These are phyloP conservation scores for Bombus confusus DNA, from an alignment of 1,140 invertebrate genomes.

Conservation along the genomic window DNA sequence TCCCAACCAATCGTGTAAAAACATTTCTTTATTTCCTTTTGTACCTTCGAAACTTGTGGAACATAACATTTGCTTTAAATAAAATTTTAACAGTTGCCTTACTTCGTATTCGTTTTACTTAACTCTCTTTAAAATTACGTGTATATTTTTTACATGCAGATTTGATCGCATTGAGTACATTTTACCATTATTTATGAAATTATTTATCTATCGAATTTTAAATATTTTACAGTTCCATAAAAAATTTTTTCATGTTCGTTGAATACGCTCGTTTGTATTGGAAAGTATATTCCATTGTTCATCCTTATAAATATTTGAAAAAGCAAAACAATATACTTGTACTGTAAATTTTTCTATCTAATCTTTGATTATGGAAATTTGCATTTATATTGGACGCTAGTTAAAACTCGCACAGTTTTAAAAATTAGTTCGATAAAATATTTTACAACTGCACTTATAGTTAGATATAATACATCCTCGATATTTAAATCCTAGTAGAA, in stretches of 20 bases:
- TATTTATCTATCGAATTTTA: background rate
- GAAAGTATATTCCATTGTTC: background rate
- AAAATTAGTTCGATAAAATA: background rate
- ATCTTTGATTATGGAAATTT: background rate
- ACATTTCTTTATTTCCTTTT: slow-evolving; percentile 7
- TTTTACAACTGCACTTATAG: too few relatives aligned
- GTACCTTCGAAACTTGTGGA: too few relatives aligned
- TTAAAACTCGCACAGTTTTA: background rate
- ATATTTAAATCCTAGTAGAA: background rate
- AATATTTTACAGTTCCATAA: background rate
- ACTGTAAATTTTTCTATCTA: too few relatives aligned
- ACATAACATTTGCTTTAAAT: background rate
- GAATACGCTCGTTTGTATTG: background rate
- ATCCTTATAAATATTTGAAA: slow-evolving; percentile 4
- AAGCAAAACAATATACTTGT: background rate
- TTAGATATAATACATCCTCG: background rate
- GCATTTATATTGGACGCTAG: background rate
- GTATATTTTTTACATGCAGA: too few relatives aligned
- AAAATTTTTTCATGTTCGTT: too few relatives aligned
- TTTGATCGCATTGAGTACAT: too few relatives aligned
- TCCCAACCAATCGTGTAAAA: background rate
- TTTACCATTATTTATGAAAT: background rate
- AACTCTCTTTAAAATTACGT: too few relatives aligned
- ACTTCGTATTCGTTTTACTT: too few relatives aligned
- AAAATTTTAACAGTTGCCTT: background rate